Conservation (phyloP, 2,888 invertebrate species). For the Idaea dimidiata region DNA sequence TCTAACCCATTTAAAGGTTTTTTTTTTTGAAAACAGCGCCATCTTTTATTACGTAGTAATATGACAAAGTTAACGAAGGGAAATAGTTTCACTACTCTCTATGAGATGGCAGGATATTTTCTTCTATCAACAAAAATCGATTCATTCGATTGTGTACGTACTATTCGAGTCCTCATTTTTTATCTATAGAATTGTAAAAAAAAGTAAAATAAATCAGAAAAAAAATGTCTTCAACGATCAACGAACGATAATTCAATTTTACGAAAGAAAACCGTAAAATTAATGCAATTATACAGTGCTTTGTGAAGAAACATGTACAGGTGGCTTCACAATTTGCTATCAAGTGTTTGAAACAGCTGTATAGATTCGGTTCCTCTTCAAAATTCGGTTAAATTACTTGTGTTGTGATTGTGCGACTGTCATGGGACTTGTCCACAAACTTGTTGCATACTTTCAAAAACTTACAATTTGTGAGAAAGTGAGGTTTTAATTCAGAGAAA, state of each 20-base stretch:
- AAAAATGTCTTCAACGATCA: background rate
- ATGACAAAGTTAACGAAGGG: background rate
- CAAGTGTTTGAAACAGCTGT: constrained; percentile 23
- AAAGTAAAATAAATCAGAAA: background rate
- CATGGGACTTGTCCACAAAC: constrained; percentile 44
- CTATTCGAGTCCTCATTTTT: background rate
- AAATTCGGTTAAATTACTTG: background rate
- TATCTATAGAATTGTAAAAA: background rate
- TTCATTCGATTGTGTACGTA: background rate
- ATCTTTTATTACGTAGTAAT: constrained; percentile 14
- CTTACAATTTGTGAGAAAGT: constrained; percentile 69
- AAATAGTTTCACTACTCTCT: background rate
- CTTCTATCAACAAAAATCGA: background rate
- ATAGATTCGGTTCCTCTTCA: constrained; percentile 2
- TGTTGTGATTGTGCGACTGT: background rate
- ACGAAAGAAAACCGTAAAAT: background rate
- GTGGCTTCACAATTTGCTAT: background rate
- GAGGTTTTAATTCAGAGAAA: constrained; percentile 42
- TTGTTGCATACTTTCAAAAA: constrained; percentile 72
- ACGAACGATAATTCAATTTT: constrained; percentile 1
- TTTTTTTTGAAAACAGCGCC: constrained; percentile 5
- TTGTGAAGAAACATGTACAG: background rate
- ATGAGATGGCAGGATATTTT: background rate
- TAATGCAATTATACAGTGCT: background rate
- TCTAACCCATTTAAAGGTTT: too few species aligned